A percentile compares a stretch with the other conserved stretches of the same genome.
Evolutionary conservation across 23 tunicate genomes (phyloP).

Genomic region (Corella eumyota): DNA sequence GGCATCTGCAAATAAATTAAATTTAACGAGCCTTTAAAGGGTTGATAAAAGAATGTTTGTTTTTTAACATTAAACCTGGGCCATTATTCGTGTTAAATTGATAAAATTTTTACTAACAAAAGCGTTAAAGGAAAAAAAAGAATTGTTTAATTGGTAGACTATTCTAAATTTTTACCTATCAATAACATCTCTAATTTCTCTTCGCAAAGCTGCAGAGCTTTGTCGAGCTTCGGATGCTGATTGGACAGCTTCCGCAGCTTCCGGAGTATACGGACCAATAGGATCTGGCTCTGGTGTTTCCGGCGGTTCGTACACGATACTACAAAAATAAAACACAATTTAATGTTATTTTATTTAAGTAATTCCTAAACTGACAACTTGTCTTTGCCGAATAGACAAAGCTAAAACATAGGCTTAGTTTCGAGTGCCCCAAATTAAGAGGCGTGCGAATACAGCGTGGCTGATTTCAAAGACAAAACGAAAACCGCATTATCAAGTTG

Average conservation of each 20-base stretch:
- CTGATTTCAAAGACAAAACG: too few species aligned
- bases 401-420: too few species aligned
- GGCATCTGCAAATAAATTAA: constrained; percentile 44
- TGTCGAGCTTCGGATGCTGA: constrained; percentile 49
- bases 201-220: constrained; percentile 47
- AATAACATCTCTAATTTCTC: constrained; percentile 58
- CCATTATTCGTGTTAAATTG: too few species aligned
- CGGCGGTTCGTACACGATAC: constrained; percentile 64
- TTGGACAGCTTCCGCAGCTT: constrained; percentile 88
- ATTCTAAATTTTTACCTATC: constrained; percentile 49
- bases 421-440: too few species aligned
- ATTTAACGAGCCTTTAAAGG: background rate
- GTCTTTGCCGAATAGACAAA: background rate
- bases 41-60: too few species aligned
- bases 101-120: too few species aligned
- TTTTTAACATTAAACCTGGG: too few species aligned
- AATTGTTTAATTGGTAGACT: too few species aligned
- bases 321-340: too few species aligned
- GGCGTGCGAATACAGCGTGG: too few species aligned
- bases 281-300: constrained; percentile 85
- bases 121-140: too few species aligned
- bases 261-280: constrained; percentile 85
- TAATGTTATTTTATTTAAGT: background rate
- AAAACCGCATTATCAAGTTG: too few species aligned
- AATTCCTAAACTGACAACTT: background rate